Base-by-base conservation (phyloP, 37 sponge, comb jelly and placozoan genomes). In the Spongia lamella region DNA sequence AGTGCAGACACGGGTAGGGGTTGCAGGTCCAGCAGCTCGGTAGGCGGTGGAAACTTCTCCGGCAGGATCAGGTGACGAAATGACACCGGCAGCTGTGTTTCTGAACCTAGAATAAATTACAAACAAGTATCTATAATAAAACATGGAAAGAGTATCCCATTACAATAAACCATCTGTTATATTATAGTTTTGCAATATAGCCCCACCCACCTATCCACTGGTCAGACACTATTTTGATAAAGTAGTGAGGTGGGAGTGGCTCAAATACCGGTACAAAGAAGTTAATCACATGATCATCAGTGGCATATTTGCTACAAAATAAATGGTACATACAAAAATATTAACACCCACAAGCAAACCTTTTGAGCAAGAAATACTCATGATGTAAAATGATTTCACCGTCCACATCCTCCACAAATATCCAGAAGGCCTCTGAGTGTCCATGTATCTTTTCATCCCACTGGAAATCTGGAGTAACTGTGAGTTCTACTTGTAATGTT, bases 391-490 rank as follows among this genome's bases (percentile, higher is more conserved):
- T 68, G 39, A 90, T 67, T 57, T 98, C 99, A 76, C 93, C 83
- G 70, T 98, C 99, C 55, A 89, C 96, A 77, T 98, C 99, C 81
- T 98, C 99, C 51, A 98, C 96, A 37, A 98, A 71, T 20, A 98
- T 83, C 95, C 95, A 98, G 77, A 98, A 98, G 0, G 91, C 93
- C 92, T 96, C 90, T 33, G 93, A 94, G 35, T 82, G 66, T 14
- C 96, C 96, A 68, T 98, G 99, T 2, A 94, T 62, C 61, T 94
- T 98, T 34, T 98, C 99, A 61, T 98, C 99, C 99, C 99, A 98
- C 61, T 98, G 99, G 77, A 98, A 98, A 78, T 98, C 99, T 30
- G 99, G 99, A 63, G 88, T 87, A 50, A 98, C 83, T n/a, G 96
- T 95, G 53, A 98, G 80, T 53, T 98, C 99, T 9, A 98, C 93